Evolutionary conservation across 2,888 invertebrate genomes (phyloP), one percentile per base, ranked within the genome.

Genomic region (Thymelicus sylvestris): DNA sequence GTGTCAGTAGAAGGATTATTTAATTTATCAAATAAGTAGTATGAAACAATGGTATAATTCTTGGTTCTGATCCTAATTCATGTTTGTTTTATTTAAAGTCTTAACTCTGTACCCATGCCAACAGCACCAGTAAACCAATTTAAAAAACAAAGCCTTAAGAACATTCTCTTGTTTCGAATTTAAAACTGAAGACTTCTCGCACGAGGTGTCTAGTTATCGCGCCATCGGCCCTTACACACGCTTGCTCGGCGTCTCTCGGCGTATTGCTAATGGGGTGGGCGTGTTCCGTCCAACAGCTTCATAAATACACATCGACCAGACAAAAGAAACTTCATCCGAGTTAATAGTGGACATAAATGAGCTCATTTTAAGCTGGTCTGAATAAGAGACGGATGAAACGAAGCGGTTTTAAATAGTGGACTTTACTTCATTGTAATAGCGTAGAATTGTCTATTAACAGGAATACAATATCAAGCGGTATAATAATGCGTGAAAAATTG

Each of bases 401-500:
- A 55, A 52, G 15, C 2, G 10, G 63, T 31, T 47, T 63, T 60
- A 68, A 55, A 61, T 59, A 47, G n/a, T 24, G 59, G 38, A 70
- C 69, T 65, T 47, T 64, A 64, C 6, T 60, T 19, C 59, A 70
- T 65, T 65, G 60, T 70, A 70, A 70, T 52, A 70, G 59, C 31
- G 60, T 70, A 39, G 65, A 41, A 50, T 60, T 52, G 48, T 48
- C 39, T 59, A 38, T 70, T 44, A n/a, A 19, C 60, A 63, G 68
- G 70, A 24, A 61, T 72, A 72, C 39, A 59, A 67, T 59, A 74
- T 75, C 70, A 44, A 12, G 63, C 57, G 74, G 71, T 69, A 76
- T 71, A 76, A 77, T 77, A 74, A 73, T 73, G 76, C 76, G 76
- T 80, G 78, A 77, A 78, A 78, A 78, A 78, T 78, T 77, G 74